Evolutionary conservation across 1,140 invertebrate species (phyloP).

Genomic region (Drosophila punjabiensis): DNA sequence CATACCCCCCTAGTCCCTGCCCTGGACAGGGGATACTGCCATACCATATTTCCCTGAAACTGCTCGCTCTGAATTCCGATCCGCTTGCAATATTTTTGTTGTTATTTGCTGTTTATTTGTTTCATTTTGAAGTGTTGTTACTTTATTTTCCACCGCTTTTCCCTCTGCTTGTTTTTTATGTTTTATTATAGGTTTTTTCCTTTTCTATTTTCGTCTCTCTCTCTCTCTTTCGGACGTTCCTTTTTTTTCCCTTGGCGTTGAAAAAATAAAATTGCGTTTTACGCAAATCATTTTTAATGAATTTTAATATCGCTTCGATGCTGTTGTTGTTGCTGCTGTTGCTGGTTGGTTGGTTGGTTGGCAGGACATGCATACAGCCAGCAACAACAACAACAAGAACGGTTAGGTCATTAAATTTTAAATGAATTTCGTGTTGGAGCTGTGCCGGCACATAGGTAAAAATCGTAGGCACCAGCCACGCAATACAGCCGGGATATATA

Average conservation of each 20-base stretch:
- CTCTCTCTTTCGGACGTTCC: constrained; percentile 8
- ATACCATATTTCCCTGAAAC: constrained; percentile 10
- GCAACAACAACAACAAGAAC: constrained; percentile 40
- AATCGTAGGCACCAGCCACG: constrained; percentile 52
- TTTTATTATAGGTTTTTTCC: constrained; percentile 21
- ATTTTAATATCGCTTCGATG: constrained; percentile 74
- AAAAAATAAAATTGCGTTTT: constrained; percentile 83
- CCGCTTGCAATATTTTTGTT: constrained; percentile 13
- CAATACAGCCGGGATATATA: background rate
- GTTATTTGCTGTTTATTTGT: constrained; percentile 55
- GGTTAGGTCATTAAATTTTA: constrained; percentile 84
- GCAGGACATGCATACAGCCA: constrained; percentile 38
- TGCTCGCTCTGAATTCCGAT: constrained; percentile 21
- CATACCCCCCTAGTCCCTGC: background rate
- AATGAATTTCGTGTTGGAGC: constrained; percentile 72
- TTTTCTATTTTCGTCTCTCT: constrained; percentile 26
- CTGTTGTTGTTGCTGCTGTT: constrained; percentile 27
- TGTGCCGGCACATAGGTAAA: constrained; percentile 61
- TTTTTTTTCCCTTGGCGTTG: constrained; percentile 43
- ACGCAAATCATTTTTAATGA: constrained; percentile 84
- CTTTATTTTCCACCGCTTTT: constrained; percentile 41
- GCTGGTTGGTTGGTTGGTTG: constrained; percentile 6
- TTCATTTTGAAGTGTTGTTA: constrained; percentile 62
- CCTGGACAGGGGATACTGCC: constrained; percentile 5
- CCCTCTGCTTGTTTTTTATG: constrained; percentile 39